Evolutionary conservation across 2,888 invertebrate genomes (phyloP).

Genomic region (Crioceris asparagi): DNA sequence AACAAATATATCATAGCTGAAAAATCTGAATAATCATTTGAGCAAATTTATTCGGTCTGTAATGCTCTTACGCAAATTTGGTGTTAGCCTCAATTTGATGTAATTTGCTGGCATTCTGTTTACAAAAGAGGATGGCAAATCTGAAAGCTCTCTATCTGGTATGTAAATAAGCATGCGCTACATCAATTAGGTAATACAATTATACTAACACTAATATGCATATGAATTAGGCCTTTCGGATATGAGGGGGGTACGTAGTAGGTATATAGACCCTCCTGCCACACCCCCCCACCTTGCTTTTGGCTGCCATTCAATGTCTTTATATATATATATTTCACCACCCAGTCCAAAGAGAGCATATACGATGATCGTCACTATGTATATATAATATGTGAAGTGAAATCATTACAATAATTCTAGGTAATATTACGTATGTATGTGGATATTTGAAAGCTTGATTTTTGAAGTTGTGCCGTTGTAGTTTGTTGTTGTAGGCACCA

Average conservation of each 20-base stretch:
- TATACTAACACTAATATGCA: constrained; percentile 22
- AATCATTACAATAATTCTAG: no score
- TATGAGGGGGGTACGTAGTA: no score
- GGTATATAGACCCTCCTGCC: no score
- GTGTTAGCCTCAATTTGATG: constrained; percentile 17
- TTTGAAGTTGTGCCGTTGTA: no score
- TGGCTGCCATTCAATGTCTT: neutral
- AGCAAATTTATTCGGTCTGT: constrained; percentile 14
- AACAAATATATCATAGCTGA: constrained; percentile 14
- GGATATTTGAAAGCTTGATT: no score
- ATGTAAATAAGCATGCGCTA: constrained; percentile 21
- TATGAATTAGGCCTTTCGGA: constrained; percentile 20
- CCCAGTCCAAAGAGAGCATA: neutral
- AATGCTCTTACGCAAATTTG: constrained; percentile 19
- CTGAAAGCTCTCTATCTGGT: constrained; percentile 18
- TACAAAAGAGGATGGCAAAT: constrained; percentile 17
- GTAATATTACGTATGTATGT: no score
- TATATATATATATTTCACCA: neutral
- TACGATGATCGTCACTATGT: no score
- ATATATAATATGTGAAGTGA: no score
- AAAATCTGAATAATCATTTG: constrained; percentile 10
- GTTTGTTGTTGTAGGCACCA: no score
- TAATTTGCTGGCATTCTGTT: constrained; percentile 18
- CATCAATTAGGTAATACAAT: constrained; percentile 21
- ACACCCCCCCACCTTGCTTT: no score